Percentiles rank a stretch among this genome's conserved stretches.
phyloP scores from a whole-genome alignment of 2,113 vertebrate species.

The Tamias sibiricus region DNA sequence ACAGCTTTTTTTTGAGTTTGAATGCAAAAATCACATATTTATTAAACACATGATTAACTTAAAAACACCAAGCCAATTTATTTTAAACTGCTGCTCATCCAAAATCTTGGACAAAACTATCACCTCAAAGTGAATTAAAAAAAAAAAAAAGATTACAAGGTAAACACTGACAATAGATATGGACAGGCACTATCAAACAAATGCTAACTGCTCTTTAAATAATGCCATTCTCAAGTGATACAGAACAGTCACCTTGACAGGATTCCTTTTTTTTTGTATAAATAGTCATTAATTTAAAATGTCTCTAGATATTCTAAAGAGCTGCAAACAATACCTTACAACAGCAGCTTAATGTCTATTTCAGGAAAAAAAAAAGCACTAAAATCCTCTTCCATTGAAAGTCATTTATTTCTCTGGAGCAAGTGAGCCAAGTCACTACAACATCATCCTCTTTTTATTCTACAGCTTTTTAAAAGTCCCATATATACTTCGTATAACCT shows the following conservation, averaged over 20 bases:
- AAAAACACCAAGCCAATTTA: conserved; percentile 78
- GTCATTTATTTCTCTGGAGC: conserved; percentile 69
- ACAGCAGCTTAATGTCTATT: conserved; percentile 81
- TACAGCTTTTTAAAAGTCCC: neutral
- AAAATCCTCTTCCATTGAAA: conserved; percentile 78
- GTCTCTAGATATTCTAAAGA: too few species aligned
- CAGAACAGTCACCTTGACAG: conserved; percentile 71
- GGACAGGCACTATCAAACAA: conserved; percentile 75
- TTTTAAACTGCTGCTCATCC: conserved; percentile 85
- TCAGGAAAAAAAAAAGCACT: conserved; percentile 78
- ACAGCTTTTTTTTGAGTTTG: too few species aligned
- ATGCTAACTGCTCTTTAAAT: conserved; percentile 71
- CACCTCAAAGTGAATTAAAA: conserved; percentile 75
- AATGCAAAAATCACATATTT: conserved; percentile 84
- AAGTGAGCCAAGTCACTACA: conserved; percentile 70
- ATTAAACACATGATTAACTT: conserved; percentile 82
- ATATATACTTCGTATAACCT: neutral
- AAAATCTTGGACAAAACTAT: conserved; percentile 80
- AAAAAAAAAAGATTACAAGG: conserved; percentile 74
- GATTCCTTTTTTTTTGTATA: conserved; percentile 82
- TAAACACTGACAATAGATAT: conserved; percentile 80
- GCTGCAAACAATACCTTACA: conserved; percentile 82
- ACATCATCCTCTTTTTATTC: conserved; percentile 75
- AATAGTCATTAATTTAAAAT: too few species aligned
- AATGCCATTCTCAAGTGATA: conserved; percentile 74